A percentile compares a stretch with the other conserved stretches of the same genome.
Conservation (phyloP, 2,113 vertebrate species). For the Pseudolaguvia tuberculata region DNA sequence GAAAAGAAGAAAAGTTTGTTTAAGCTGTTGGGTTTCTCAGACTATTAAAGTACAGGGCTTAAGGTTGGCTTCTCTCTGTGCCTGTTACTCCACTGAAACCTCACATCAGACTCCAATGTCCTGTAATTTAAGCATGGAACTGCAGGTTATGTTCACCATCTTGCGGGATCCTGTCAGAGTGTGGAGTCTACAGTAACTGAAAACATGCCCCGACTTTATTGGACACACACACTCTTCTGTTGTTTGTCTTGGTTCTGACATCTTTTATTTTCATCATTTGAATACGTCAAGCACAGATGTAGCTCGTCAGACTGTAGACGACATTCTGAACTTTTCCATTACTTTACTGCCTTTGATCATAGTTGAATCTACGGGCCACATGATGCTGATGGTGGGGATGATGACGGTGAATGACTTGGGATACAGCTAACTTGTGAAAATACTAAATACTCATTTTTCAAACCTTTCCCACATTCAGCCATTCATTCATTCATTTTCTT, state of each 20-base stretch:
- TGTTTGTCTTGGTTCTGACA: neutral
- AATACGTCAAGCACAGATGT: neutral
- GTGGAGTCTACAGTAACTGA: neutral
- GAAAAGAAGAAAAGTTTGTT: slow-evolving; percentile 55
- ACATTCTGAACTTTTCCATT: slow-evolving; percentile 1
- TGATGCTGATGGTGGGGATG: neutral
- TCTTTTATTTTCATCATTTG: slow-evolving; percentile 12
- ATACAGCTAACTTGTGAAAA: neutral
- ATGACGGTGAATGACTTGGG: neutral
- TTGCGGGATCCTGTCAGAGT: slow-evolving; percentile 15
- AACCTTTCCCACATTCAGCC: too few relatives aligned
- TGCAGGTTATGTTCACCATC: slow-evolving; percentile 9
- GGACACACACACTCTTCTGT: slow-evolving; percentile 1
- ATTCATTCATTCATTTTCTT: too few relatives aligned
- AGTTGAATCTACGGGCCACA: neutral
- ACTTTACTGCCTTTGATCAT: slow-evolving; percentile 2
- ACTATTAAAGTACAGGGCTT: slow-evolving; percentile 31
- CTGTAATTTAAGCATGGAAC: slow-evolving; percentile 24
- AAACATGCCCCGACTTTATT: slow-evolving; percentile 2
- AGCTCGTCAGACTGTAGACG: neutral
- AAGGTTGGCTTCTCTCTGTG: slow-evolving; percentile 16
- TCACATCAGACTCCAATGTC: slow-evolving; percentile 26
- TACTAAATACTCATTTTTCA: neutral
- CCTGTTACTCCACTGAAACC: neutral
- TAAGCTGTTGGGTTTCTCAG: slow-evolving; percentile 66